Evolutionary conservation across 2,797 vertebrate genomes (phyloP).

Genomic region (Sebastes baramenuke): DNA sequence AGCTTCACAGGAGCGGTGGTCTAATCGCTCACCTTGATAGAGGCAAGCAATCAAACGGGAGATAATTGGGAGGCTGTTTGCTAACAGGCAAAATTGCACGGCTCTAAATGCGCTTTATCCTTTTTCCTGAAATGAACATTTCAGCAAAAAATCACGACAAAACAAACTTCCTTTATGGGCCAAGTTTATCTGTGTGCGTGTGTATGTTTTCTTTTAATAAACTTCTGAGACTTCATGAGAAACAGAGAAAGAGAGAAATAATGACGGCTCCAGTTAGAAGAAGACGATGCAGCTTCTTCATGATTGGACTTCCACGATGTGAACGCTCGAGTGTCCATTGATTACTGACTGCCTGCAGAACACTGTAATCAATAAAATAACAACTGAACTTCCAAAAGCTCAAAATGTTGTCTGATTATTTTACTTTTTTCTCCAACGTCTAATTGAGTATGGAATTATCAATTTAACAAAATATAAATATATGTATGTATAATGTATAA

Average conservation of each 20-base stretch:
- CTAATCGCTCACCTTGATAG: conserved; percentile 84
- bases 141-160: conserved; percentile 57
- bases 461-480: not conserved
- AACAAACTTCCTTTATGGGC: conserved; percentile 60
- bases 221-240: conserved; percentile 60
- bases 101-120: conserved; percentile 58
- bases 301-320: conserved; percentile 57
- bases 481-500: not conserved
- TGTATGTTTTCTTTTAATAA: conserved; percentile 56
- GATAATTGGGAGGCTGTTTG: conserved; percentile 78
- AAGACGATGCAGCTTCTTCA: conserved; percentile 16
- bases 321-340: conserved; percentile 40
- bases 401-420: conserved; percentile 16
- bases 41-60: conserved; percentile 78
- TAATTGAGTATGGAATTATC: not conserved
- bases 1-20: conserved; percentile 84
- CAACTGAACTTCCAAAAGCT: conserved; percentile 19
- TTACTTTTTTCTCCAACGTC: not conserved
- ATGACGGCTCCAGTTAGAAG: conserved; percentile 31
- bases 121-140: conserved; percentile 62
- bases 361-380: conserved; percentile 39
- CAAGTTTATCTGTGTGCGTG: conserved; percentile 29
- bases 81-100: conserved; percentile 74
- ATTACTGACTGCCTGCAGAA: conserved; percentile 45
- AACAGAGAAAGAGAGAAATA: conserved; percentile 45